Conservation (phyloP, 2,888 invertebrate genomes). For the Cyaniris semiargus region DNA sequence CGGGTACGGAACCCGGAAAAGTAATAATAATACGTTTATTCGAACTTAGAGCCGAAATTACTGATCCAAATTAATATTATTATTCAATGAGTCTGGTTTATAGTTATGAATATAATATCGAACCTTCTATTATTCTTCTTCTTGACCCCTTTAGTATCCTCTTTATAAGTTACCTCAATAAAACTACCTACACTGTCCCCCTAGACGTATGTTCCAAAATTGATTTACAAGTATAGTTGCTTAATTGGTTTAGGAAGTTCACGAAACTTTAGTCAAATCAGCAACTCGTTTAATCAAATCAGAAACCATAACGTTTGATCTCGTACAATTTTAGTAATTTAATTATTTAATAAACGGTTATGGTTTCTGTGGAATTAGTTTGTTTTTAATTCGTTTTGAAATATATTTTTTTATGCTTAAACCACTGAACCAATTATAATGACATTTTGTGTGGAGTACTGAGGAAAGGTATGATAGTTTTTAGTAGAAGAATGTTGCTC, state of each 20-base stretch:
- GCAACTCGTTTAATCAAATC: constrained; percentile 29
- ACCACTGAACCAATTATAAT: too few relatives aligned
- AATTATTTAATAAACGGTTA: neutral
- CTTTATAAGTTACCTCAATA: neutral
- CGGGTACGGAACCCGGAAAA: too few relatives aligned
- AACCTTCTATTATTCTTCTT: neutral
- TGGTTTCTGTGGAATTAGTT: neutral
- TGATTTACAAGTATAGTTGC: constrained; percentile 28
- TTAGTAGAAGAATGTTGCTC: too few relatives aligned
- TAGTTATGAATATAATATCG: neutral
- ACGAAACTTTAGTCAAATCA: constrained; percentile 26
- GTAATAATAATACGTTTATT: too few relatives aligned
- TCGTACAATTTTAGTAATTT: neutral
- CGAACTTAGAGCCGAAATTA: too few relatives aligned
- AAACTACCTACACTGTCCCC: neutral
- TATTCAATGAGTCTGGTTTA: too few relatives aligned
- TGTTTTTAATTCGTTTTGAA: neutral
- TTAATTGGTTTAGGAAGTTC: constrained; percentile 23
- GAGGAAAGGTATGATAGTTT: too few relatives aligned
- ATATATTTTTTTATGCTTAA: neutral
- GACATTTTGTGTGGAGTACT: too few relatives aligned
- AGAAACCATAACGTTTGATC: constrained; percentile 29
- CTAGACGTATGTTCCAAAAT: neutral
- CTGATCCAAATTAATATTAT: too few relatives aligned
- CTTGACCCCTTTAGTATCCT: neutral